Base-by-base conservation (phyloP, 2,797 vertebrate species). In the Girardinus metallicus region DNA sequence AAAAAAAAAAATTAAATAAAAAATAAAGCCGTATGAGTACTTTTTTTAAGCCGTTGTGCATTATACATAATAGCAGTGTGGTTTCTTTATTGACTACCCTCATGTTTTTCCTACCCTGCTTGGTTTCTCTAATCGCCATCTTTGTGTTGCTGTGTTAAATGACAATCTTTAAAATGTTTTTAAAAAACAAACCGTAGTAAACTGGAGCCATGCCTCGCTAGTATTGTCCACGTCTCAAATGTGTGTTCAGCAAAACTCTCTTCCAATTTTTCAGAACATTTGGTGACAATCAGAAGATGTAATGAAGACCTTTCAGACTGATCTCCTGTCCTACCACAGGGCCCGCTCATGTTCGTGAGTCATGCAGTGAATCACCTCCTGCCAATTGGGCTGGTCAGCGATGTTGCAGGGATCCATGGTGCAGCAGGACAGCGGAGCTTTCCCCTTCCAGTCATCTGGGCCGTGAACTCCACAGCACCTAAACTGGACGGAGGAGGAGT, bases 401-500 rank as follows among this genome's bases (percentile, higher is more conserved):
- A 0, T 16, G 75, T 74, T 60, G 73, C 94, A 95, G 39, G 93
- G 93, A 76, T 95, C 84, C 3, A 36, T 1, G 1, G 1, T 77
- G 49, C 95, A 95, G 75, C 94, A 95, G 15, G 95, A 95, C 49
- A 92, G 26, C 0, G 94, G 95, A 5, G 87, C 18, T 0, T 86
- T 34, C 0, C 82, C 90, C 53, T 75, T 72, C 95, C 95, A 95
- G 84, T 95, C 94, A 6, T 34, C 46, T 18, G 8, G 70, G 5
- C 92, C 76, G 8, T 84, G 47, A 76, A 95, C 90, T 73, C 94
- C 94, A 84, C 95, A 95, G 83, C 95, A 95, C 55, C 44, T 49
- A 44, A 95, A 94, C 95, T 95, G 84, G 34, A 53, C 8, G 26
- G 51, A 53, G 18, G 34, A 26, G 3, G 75, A 29, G 11, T 76